Evolutionary conservation across 2,888 invertebrate genomes (phyloP), one percentile per base, ranked within the genome.

Genomic region (Platycnemis pennipes): DNA sequence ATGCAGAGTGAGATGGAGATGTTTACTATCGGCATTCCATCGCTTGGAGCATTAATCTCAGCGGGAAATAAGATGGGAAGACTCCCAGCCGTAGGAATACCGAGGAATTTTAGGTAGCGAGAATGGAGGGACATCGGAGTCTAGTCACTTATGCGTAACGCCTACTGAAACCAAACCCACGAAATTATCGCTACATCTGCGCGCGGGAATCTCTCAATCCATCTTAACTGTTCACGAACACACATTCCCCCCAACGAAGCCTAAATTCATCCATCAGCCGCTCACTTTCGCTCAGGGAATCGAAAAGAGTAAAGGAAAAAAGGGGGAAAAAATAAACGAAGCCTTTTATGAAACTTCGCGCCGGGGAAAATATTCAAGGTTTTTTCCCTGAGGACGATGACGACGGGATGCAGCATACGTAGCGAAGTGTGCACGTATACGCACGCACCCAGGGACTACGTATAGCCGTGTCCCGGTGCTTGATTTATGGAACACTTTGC

Each of bases 181-280:
- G 77, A n/a, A 77, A 77, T 77, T 77, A 77, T 77, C 77, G 77
- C 77, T 37, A 77, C 77, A 77, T 77, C 77, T 77, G 13, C 77
- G 5, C 77, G 37, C 63, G 77, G 77, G 77, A 77, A 77, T 63
- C 63, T 63, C 63, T 63, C 63, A 63, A 63, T 77, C 37, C 77
- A 37, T 77, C 77, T 77, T 37, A 77, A 31, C 77, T 37, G 77
- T 77, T 77, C 77, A 77, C 77, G 77, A 31, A 77, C 77, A 77
- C 31, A n/a, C n/a, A n/a, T n/a, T n/a, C n/a, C 63, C 3, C 77
- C 37, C 77, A 4, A 0, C 13, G 31, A 77, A 77, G 31, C 37
- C 37, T 37, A 77, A 77, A 77, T 77, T 77, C 77, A 77, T 77
- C 37, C 77, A 77, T 77, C 77, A 77, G 37, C 77, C 77, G 77